Conservation (phyloP, 2,113 vertebrate genomes). For the Enhydra lutris region DNA sequence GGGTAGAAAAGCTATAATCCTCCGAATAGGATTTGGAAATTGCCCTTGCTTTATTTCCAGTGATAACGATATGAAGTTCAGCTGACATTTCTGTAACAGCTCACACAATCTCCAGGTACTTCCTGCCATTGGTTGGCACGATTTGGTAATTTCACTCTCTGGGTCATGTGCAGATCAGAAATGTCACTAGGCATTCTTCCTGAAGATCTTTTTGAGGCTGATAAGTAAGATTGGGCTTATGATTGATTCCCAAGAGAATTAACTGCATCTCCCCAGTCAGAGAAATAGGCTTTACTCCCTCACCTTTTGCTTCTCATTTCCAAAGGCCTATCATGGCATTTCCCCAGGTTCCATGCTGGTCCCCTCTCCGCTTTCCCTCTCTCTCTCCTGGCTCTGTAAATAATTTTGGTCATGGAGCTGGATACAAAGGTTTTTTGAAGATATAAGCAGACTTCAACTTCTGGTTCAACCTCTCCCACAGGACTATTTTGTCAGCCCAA, state of each 20-base stretch:
- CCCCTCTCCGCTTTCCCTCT: background rate
- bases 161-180: background rate
- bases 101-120: background rate
- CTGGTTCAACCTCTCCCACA: background rate
- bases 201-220: background rate
- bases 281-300: background rate
- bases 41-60: background rate
- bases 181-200: background rate
- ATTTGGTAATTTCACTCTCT: background rate
- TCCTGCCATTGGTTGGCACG: background rate
- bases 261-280: background rate
- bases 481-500: conserved; percentile 2
- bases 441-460: conserved; percentile 50
- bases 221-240: background rate
- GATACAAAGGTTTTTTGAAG: conserved; percentile 39
- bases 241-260: background rate
- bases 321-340: background rate
- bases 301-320: background rate
- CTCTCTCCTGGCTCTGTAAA: background rate
- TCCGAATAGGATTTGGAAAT: background rate
- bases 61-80: background rate
- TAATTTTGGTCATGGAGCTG: conserved; percentile 2
- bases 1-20: background rate
- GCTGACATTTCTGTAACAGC: background rate
- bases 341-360: background rate